Conservation (phyloP, 64 coral and sea anemone species). For the Dendronephthya gigantea region DNA sequence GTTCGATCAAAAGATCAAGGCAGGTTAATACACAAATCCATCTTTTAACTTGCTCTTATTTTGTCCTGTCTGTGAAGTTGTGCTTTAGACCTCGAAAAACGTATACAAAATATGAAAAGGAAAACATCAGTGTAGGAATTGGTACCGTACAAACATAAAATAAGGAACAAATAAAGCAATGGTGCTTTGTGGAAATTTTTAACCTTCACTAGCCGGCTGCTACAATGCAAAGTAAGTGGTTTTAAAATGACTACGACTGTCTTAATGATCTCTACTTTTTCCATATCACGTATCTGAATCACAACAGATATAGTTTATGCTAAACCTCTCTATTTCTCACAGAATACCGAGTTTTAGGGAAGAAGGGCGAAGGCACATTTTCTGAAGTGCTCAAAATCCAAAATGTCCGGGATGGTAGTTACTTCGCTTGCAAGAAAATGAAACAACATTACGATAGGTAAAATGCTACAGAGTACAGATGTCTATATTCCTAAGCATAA, state of each 20-base stretch:
- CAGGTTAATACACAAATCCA: background rate
- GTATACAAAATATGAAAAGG: background rate
- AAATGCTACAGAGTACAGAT: background rate
- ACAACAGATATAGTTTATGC: background rate
- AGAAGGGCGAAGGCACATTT: constrained; percentile 97
- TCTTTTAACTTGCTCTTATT: background rate
- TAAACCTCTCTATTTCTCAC: background rate
- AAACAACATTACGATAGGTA: constrained; percentile 94
- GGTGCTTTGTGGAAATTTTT: background rate
- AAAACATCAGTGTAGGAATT: background rate
- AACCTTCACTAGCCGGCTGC: background rate
- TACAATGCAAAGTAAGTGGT: background rate
- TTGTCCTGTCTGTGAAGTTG: background rate
- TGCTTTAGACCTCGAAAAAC: background rate
- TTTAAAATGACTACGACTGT: no score
- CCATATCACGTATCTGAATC: no score
- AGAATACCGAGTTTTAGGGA: constrained; percentile 98
- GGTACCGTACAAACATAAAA: background rate
- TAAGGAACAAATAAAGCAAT: background rate
- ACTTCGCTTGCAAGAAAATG: constrained; percentile 98
- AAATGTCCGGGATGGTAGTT: constrained; percentile 75
- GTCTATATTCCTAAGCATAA: no score
- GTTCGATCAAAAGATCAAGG: constrained; percentile 19
- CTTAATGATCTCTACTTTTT: no score
- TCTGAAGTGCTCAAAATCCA: constrained; percentile 96